A percentile compares a stretch with the other conserved stretches of the same genome.
These are phyloP conservation scores for Heteropelma amictum DNA, from an alignment of 2,888 invertebrate species.

Conservation along the genomic window DNA sequence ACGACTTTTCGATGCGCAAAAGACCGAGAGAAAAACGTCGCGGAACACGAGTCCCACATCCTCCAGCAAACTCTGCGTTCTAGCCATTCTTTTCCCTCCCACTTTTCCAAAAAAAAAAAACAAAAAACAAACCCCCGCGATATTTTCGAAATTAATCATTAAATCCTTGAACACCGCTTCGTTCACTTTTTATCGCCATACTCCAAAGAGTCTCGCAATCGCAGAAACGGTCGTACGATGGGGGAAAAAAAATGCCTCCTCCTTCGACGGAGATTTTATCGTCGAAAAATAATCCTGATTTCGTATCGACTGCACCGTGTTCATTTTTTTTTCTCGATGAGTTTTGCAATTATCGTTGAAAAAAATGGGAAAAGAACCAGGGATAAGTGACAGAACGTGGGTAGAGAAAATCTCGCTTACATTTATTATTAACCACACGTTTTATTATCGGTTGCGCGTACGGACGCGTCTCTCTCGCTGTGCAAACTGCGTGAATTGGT, in stretches of 20 bases:
- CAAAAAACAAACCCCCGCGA: background rate
- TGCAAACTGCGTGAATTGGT: conserved; percentile 27
- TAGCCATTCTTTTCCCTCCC: background rate
- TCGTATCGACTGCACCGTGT: too few species aligned
- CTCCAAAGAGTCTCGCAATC: too few species aligned
- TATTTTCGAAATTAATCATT: background rate
- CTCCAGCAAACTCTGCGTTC: conserved; percentile 14
- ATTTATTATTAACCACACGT: background rate
- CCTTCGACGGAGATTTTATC: too few species aligned
- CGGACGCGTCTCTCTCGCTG: conserved; percentile 23
- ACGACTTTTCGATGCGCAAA: conserved; percentile 49
- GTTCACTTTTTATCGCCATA: background rate
- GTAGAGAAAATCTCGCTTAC: background rate
- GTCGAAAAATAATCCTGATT: too few species aligned
- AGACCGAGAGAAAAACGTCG: conserved; percentile 12
- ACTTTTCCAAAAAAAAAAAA: background rate
- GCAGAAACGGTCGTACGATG: too few species aligned
- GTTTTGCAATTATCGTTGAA: too few species aligned
- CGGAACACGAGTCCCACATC: conserved; percentile 18
- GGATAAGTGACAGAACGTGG: background rate
- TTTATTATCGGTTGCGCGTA: conserved; percentile 4
- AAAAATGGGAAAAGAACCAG: too few species aligned
- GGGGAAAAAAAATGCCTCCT: too few species aligned
- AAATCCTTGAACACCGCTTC: too few species aligned
- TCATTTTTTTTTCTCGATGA: too few species aligned